Percentiles rank a stretch among this genome's conserved stretches.
These are phyloP conservation scores for Coregonus sp. DNA, from an alignment of 2,797 vertebrate genomes.

Conservation along the genomic window DNA sequence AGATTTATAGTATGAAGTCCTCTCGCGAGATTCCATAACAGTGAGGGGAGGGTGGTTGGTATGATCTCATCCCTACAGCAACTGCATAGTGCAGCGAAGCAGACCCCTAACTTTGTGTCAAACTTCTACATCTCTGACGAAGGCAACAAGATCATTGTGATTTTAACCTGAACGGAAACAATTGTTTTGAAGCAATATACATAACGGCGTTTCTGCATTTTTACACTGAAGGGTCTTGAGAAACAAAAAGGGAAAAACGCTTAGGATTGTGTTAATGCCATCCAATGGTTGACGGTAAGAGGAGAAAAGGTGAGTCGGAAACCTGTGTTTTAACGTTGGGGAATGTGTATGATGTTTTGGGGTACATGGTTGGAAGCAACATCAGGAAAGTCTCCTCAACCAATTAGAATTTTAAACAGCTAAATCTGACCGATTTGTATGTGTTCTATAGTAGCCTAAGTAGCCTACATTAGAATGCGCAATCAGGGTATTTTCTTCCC, in stretches of 20 bases:
- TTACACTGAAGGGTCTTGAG: constrained; percentile 40
- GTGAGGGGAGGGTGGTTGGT: constrained; percentile 50
- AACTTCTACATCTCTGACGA: constrained; percentile 67
- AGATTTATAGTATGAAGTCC: constrained; percentile 45
- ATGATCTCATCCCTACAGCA: constrained; percentile 82
- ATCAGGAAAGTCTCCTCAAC: constrained; percentile 24
- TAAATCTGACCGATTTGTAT: background rate
- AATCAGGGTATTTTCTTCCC: constrained; percentile 18
- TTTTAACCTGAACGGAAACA: constrained; percentile 26
- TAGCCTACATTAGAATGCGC: constrained; percentile 14
- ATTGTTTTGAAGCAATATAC: constrained; percentile 22
- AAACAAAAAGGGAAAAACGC: constrained; percentile 57
- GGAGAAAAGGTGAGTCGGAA: constrained; percentile 37
- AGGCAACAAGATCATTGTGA: constrained; percentile 31
- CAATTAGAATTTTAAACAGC: background rate
- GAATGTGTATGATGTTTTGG: background rate
- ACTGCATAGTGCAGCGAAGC: constrained; percentile 77
- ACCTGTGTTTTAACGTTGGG: constrained; percentile 12
- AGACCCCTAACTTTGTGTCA: constrained; percentile 74
- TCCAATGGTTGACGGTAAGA: constrained; percentile 15
- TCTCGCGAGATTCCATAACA: constrained; percentile 76
- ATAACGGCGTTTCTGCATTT: constrained; percentile 26
- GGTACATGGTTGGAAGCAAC: constrained; percentile 27
- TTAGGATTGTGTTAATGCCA: constrained; percentile 56
- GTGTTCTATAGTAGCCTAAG: background rate